A percentile compares a stretch with the other conserved stretches of the same genome.
Evolutionary conservation across 2,797 vertebrate species (phyloP).

Genomic region (Cirrhinus mrigala): DNA sequence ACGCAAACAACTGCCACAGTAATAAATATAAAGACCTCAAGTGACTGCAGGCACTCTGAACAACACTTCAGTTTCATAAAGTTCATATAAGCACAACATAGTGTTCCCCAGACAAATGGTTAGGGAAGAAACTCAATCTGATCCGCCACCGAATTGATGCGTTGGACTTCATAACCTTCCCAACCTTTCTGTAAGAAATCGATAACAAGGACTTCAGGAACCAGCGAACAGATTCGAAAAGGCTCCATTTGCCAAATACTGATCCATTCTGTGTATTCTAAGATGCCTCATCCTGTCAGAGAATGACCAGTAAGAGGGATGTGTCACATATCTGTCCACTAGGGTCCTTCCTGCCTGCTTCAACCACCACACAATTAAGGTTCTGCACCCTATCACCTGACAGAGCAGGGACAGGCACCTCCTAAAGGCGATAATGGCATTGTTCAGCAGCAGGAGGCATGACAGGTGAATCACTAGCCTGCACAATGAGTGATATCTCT

Average conservation of each 20-base stretch:
- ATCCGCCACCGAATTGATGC: background rate
- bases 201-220: background rate
- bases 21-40: constrained; percentile 11
- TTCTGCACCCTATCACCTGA: constrained; percentile 10
- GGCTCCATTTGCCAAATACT: background rate
- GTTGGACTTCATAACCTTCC: background rate
- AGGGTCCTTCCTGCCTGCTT: background rate
- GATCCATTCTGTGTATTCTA: background rate
- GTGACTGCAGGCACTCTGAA: background rate
- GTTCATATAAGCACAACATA: background rate
- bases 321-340: background rate
- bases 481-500: background rate
- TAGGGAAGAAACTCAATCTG: background rate
- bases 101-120: background rate
- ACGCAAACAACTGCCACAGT: background rate
- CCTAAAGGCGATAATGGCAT: constrained; percentile 2
- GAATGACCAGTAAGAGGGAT: background rate
- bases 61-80: background rate
- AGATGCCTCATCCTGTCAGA: background rate
- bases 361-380: constrained; percentile 21
- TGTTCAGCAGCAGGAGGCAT: constrained; percentile 14
- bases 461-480: constrained; percentile 7
- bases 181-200: background rate
- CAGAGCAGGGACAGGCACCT: background rate
- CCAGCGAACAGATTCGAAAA: background rate